Evolutionary conservation across 1,140 invertebrate species (phyloP).

Genomic region (Aphis gossypii): DNA sequence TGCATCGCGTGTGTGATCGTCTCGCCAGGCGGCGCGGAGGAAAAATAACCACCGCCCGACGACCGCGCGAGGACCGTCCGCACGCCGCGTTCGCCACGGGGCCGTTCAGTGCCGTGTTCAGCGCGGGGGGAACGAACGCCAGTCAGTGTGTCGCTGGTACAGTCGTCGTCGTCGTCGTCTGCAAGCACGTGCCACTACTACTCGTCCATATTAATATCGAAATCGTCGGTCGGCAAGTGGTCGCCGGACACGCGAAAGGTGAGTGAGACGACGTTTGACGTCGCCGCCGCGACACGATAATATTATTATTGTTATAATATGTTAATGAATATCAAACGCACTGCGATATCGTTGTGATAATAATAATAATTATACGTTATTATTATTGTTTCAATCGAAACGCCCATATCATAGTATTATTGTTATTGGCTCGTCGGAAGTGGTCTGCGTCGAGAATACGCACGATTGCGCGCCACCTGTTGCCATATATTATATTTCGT

Average conservation of each 20-base stretch:
- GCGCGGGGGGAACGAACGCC: slow-evolving; percentile 18
- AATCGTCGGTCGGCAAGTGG: neutral
- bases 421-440: neutral
- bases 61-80: neutral
- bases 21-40: slow-evolving; percentile 22
- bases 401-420: neutral
- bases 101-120: slow-evolving; percentile 15
- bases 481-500: neutral
- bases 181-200: neutral
- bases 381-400: no score
- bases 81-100: slow-evolving; percentile 28
- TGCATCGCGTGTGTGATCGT: no score
- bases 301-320: no score
- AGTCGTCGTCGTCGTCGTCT: neutral
- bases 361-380: no score
- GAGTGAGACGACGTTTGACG: neutral
- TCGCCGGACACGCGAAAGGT: neutral
- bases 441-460: neutral
- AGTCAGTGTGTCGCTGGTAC: neutral
- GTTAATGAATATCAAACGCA: no score
- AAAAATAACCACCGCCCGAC: neutral
- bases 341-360: no score
- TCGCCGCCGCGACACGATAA: no score
- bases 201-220: neutral
- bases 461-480: neutral